Conservation (phyloP, 92 coral and sea anemone species). For the Phenganax marumi region DNA sequence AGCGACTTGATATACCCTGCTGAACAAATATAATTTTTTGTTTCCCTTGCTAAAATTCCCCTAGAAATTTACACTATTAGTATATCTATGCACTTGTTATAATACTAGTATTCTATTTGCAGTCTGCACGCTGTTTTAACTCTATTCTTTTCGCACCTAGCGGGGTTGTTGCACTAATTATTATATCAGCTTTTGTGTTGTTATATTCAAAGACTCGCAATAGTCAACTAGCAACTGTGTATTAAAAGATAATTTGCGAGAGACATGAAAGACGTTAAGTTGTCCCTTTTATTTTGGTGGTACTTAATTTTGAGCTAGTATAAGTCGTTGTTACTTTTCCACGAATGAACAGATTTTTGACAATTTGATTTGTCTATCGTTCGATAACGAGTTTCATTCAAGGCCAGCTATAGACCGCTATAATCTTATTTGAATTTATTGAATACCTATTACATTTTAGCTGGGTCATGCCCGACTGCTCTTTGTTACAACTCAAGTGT, state of each 20-base stretch:
- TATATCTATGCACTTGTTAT: not conserved
- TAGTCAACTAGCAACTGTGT: not conserved
- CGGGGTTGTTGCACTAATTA: not conserved
- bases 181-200: not conserved
- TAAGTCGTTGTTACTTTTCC: not conserved
- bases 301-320: not conserved
- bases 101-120: not conserved
- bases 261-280: not conserved
- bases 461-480: not conserved
- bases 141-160: conserved; percentile 8
- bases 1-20: not conserved
- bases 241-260: not conserved
- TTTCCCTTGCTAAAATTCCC: not conserved
- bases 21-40: not conserved
- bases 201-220: not conserved
- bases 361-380: not conserved
- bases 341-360: not conserved
- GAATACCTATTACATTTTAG: not conserved
- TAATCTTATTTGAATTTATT: not conserved
- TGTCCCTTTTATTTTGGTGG: not conserved
- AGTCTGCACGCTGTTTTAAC: not conserved
- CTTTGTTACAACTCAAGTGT: not conserved
- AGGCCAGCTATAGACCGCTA: too few species aligned
- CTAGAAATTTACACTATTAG: not conserved
- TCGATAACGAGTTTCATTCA: not conserved